Percentiles rank a stretch among this genome's conserved stretches.
phyloP scores from a whole-genome alignment of 2,888 invertebrate species.

The Pseudolycoriella hygida region DNA sequence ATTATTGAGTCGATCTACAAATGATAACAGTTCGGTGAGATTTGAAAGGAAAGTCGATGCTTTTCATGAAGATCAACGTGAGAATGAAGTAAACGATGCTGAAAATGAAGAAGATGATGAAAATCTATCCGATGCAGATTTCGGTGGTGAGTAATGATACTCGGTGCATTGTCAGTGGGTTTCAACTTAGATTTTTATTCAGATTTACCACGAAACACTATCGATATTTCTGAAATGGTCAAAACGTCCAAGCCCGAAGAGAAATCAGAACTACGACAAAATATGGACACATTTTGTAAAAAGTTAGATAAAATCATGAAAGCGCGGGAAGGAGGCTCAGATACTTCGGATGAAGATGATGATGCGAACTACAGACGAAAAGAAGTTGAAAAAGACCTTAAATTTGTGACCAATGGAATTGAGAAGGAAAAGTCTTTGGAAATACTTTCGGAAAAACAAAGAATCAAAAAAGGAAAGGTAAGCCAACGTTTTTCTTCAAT shows the following conservation, averaged over 20 bases:
- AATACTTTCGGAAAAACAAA: background rate
- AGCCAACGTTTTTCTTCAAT: too few relatives aligned
- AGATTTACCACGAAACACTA: background rate
- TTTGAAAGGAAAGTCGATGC: background rate
- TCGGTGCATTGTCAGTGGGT: background rate
- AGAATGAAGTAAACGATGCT: conserved; percentile 12
- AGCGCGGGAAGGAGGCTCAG: too few relatives aligned
- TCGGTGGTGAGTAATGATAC: conserved; percentile 7
- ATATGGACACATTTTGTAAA: background rate
- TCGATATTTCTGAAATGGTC: background rate
- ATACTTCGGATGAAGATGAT: background rate
- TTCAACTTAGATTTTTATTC: background rate
- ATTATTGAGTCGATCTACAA: conserved; percentile 11
- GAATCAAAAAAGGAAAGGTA: conserved; percentile 17
- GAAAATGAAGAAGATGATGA: conserved; percentile 12
- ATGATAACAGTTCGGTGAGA: background rate
- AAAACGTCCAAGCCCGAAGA: background rate
- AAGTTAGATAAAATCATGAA: background rate
- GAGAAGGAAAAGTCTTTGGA: background rate
- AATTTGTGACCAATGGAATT: background rate
- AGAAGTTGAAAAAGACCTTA: background rate
- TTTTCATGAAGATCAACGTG: conserved; percentile 4
- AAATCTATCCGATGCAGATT: conserved; percentile 3
- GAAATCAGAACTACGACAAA: background rate
- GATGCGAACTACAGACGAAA: background rate